Conservation (phyloP, 2,888 invertebrate species). For the Antitype chi region DNA sequence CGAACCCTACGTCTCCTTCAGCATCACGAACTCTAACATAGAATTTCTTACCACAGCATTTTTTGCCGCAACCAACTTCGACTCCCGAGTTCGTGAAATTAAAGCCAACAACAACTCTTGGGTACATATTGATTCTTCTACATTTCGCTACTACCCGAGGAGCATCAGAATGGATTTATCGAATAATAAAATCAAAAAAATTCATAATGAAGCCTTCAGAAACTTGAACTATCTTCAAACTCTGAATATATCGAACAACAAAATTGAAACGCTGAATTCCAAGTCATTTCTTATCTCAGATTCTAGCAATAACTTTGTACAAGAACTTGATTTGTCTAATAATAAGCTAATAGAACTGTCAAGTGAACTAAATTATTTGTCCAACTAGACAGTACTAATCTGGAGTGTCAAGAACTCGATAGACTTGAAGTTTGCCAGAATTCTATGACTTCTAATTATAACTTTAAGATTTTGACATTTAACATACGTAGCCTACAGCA, state of each 20-base stretch:
- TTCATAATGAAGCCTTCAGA: constrained; percentile 77
- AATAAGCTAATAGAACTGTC: constrained; percentile 74
- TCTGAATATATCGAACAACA: constrained; percentile 80
- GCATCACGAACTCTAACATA: constrained; percentile 69
- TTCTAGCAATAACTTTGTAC: constrained; percentile 61
- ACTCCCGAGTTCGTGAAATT: constrained; percentile 78
- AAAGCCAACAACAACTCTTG: constrained; percentile 74
- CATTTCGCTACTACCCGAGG: constrained; percentile 79
- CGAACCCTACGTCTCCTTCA: constrained; percentile 75
- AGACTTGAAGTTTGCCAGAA: no score
- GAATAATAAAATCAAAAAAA: constrained; percentile 71
- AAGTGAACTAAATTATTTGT: constrained; percentile 69
- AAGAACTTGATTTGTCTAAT: constrained; percentile 77
- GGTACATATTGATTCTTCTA: constrained; percentile 69
- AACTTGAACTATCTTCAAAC: constrained; percentile 67
- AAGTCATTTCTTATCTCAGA: constrained; percentile 72
- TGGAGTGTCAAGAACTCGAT: no score
- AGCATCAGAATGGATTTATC: constrained; percentile 74
- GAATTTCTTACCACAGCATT: constrained; percentile 72
- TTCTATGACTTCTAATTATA: no score
- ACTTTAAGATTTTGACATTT: no score
- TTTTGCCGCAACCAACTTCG: constrained; percentile 85
- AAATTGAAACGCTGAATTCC: constrained; percentile 70
- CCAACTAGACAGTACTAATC: no score
- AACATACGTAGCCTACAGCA: no score